Evolutionary conservation across 2,888 invertebrate genomes (phyloP).

Genomic region (Sphaerophoria rueppellii): DNA sequence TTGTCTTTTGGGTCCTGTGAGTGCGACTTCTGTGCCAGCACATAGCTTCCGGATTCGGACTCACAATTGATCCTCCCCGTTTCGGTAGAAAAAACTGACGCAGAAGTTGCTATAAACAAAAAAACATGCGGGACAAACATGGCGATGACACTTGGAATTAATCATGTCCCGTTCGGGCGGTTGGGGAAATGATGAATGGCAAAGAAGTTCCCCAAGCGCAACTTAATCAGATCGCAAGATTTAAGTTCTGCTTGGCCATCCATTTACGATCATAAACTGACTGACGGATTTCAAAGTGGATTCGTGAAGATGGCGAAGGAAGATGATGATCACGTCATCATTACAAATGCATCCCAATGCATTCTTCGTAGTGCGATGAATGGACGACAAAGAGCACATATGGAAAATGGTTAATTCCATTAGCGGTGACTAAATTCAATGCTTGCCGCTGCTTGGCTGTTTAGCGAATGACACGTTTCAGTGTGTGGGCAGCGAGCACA

Average conservation of each 20-base stretch:
- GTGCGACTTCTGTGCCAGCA: conserved; percentile 46
- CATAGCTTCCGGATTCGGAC: conserved; percentile 68
- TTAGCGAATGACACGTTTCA: conserved; percentile 50
- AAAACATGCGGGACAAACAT: conserved; percentile 52
- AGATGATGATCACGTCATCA: conserved; percentile 54
- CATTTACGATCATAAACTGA: not conserved
- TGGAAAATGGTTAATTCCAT: conserved; percentile 66
- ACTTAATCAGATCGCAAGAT: conserved; percentile 62
- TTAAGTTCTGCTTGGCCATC: not conserved
- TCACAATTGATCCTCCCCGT: conserved; percentile 23
- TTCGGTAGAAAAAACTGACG: not conserved
- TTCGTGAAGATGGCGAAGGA: conserved; percentile 9
- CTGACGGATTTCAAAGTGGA: conserved; percentile 13
- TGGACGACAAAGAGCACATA: conserved; percentile 32
- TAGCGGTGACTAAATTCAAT: conserved; percentile 60
- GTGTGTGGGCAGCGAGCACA: conserved; percentile 58
- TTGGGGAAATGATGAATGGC: conserved; percentile 66
- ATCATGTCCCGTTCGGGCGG: conserved; percentile 58
- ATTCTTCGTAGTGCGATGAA: conserved; percentile 2
- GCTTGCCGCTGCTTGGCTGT: not conserved
- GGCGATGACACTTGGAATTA: conserved; percentile 64
- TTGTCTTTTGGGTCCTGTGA: conserved; percentile 13
- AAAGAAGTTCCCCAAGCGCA: conserved; percentile 18
- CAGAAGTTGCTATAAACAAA: not conserved
- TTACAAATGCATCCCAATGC: conserved; percentile 62